Base-by-base conservation (phyloP, 1,140 invertebrate genomes). In the Drosophila athabasca region DNA sequence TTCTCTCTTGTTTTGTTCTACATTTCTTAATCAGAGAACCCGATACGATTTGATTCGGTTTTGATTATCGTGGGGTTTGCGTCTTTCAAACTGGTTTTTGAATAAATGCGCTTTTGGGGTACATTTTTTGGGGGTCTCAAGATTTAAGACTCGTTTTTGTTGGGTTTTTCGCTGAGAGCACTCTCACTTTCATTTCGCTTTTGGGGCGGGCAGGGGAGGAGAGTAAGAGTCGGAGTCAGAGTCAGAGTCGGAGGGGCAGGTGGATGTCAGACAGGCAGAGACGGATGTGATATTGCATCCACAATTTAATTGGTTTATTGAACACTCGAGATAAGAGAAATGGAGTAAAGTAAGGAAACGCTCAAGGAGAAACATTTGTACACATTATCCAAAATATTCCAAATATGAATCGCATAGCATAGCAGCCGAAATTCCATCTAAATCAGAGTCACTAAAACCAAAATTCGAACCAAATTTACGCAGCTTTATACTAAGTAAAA, bases 101-200 rank as follows among this genome's bases (percentile, higher is more conserved):
- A 39, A 43, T 3, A 49, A 43, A 8, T 11, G 48, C 22, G 31
- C 41, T 48, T 69, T 69, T 69, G 44, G 62, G 66, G 26, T 69
- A 69, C 64, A 49, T 50, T 50, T 66, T 66, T 29, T 6, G 31
- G 24, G 45, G 45, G 65, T 17, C 11, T 39, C 11, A 4, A 39
- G 39, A 24, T 31, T 49, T 2, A 7, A 67, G 66, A 69, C 66
- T 35, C 6, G 64, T 69, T 39, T 39, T 39, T 39, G 3, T 39
- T 35, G 35, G 35, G 11, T 39, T 64, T 62, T 59, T 53, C 74
- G 46, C 29, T 61, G 59, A 46, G 58, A 53, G 62, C 52, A 83
- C 79, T 83, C 81, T 84, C 79, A 83, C 79, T 83, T 83, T 83
- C 81, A 64, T 83, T 79, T 78, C 57, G 41, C 29, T 24, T 39